phyloP scores from a whole-genome alignment of 2,888 invertebrate genomes.

The Shargacucullia verbasci region DNA sequence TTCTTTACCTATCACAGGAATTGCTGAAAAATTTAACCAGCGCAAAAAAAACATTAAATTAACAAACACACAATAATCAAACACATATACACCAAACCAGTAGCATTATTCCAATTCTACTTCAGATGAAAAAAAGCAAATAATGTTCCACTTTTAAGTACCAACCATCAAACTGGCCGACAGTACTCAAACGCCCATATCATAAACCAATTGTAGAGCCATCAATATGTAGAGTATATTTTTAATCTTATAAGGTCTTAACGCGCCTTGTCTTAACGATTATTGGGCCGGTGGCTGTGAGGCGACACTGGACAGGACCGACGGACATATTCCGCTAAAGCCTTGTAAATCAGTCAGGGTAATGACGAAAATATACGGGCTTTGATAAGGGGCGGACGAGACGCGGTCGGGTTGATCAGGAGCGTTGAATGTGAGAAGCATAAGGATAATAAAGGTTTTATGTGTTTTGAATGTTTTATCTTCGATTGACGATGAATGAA shows the following conservation, averaged over 20 bases:
- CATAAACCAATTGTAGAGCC: conserved; percentile 70
- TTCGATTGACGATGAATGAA: background rate
- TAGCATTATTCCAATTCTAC: too few relatives aligned
- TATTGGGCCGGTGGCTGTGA: conserved; percentile 77
- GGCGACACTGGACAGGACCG: conserved; percentile 66
- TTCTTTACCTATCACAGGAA: too few relatives aligned
- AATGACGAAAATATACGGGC: conserved; percentile 68
- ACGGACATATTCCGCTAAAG: conserved; percentile 73
- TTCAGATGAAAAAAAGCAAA: too few relatives aligned
- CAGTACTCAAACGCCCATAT: conserved; percentile 32
- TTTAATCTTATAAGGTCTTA: conserved; percentile 73
- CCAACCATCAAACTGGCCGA: conserved; percentile 50
- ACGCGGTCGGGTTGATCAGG: conserved; percentile 4
- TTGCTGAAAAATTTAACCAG: too few relatives aligned
- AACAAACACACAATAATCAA: too few relatives aligned
- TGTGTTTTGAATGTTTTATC: background rate
- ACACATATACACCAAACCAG: too few relatives aligned
- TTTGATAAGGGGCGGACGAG: conserved; percentile 43
- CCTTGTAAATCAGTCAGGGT: conserved; percentile 78
- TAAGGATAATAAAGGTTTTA: too few relatives aligned
- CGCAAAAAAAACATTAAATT: too few relatives aligned
- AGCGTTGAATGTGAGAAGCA: conserved; percentile 1
- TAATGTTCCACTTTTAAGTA: conserved; percentile 11
- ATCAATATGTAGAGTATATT: conserved; percentile 67
- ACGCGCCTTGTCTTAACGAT: conserved; percentile 83